A percentile compares a stretch with the other conserved stretches of the same genome.
These are phyloP conservation scores for Petrosia ficiformis DNA, from an alignment of 37 sponge, comb jelly and placozoan genomes.

Conservation along the genomic window DNA sequence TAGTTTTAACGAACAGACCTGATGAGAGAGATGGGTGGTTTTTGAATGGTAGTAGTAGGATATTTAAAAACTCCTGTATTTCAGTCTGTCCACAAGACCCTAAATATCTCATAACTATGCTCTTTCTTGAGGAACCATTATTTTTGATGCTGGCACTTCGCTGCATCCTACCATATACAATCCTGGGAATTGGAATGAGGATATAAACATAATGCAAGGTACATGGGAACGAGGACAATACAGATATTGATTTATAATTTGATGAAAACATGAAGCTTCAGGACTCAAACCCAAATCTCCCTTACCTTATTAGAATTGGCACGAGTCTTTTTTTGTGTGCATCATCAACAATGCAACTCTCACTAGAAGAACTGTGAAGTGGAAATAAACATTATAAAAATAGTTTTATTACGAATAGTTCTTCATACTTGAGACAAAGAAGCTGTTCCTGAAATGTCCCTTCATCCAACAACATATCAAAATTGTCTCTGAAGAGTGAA, in stretches of 20 bases:
- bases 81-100: conserved; percentile 53
- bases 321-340: conserved; percentile 64
- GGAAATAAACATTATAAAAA: neutral
- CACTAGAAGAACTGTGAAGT: conserved; percentile 28
- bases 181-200: too few relatives aligned
- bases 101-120: conserved; percentile 65
- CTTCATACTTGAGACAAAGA: conserved; percentile 39
- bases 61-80: conserved; percentile 45
- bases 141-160: conserved; percentile 42
- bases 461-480: conserved; percentile 67
- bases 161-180: too few relatives aligned
- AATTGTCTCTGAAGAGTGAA: conserved; percentile 48
- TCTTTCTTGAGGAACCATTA: conserved; percentile 44
- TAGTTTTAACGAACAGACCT: too few relatives aligned
- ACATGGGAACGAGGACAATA: too few relatives aligned
- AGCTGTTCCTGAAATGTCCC: conserved; percentile 64
- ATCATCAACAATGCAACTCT: conserved; percentile 35
- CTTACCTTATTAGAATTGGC: conserved; percentile 71
- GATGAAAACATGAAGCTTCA: too few relatives aligned
- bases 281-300: conserved; percentile 69
- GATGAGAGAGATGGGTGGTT: too few relatives aligned
- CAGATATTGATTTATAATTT: too few relatives aligned
- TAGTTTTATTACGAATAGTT: neutral
- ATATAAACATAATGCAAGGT: too few relatives aligned
- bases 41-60: too few relatives aligned